Conservation (phyloP, 2,797 vertebrate species). For the Myotis vivesi region DNA sequence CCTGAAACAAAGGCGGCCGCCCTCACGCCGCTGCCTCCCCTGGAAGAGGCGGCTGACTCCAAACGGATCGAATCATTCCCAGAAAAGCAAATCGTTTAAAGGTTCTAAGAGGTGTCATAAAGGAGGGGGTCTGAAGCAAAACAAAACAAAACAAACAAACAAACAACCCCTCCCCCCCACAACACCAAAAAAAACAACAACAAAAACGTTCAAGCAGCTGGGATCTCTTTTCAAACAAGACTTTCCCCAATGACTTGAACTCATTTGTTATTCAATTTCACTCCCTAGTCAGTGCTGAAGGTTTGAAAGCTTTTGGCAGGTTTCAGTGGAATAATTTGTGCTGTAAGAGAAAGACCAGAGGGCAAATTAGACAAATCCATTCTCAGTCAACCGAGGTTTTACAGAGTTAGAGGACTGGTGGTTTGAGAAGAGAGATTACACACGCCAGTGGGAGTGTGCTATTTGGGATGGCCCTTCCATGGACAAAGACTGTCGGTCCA, state of each 20-base stretch:
- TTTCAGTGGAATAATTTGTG: constrained; percentile 73
- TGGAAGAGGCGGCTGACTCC: not conserved
- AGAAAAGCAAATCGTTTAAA: constrained; percentile 64
- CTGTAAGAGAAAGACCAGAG: constrained; percentile 79
- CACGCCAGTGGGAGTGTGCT: rapidly evolving
- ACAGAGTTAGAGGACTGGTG: constrained; percentile 50
- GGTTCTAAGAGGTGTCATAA: constrained; percentile 57
- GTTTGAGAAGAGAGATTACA: not conserved
- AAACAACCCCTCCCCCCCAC: not conserved
- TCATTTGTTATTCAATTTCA: constrained; percentile 73
- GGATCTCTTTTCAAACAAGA: constrained; percentile 47
- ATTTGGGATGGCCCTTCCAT: not conserved
- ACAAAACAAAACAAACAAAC: not conserved
- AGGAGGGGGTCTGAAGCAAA: constrained; percentile 11
- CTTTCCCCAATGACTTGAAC: constrained; percentile 60
- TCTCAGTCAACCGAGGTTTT: constrained; percentile 40
- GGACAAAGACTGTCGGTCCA: not conserved
- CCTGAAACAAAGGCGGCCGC: not conserved
- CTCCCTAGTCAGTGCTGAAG: constrained; percentile 69
- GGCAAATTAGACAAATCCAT: constrained; percentile 46
- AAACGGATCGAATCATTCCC: not conserved
- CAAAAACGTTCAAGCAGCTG: constrained; percentile 48
- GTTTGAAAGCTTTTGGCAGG: constrained; percentile 75
- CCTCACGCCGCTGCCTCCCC: rapidly evolving
- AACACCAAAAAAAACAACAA: too few species aligned